A percentile compares a stretch with the other conserved stretches of the same genome.
These are phyloP conservation scores for Mallotus villosus DNA, from an alignment of 2,797 vertebrate species.

Conservation along the genomic window DNA sequence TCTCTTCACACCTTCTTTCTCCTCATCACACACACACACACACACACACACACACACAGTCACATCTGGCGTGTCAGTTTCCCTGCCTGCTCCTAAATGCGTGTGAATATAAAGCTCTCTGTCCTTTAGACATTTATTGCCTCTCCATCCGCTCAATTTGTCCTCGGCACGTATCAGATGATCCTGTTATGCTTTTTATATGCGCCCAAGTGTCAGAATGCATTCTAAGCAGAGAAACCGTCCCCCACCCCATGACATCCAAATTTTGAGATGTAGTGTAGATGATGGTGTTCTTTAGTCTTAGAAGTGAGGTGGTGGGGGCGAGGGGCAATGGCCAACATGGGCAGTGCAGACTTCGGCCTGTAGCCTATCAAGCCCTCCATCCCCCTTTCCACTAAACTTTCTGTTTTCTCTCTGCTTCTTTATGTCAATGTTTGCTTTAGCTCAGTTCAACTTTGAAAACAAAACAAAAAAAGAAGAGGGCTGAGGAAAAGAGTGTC, in stretches of 20 bases:
- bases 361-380: neutral
- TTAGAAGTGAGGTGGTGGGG: neutral
- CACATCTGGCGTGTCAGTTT: conserved; percentile 3
- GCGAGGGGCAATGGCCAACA: neutral
- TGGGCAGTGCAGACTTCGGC: neutral
- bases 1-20: conserved; percentile 7
- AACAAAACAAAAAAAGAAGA: neutral
- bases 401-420: conserved; percentile 12
- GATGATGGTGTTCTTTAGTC: neutral
- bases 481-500: conserved; percentile 48
- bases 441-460: conserved; percentile 54
- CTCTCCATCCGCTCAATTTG: conserved; percentile 18
- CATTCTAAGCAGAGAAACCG: neutral
- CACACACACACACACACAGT: neutral
- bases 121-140: conserved; percentile 7
- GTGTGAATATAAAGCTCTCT: conserved; percentile 21
- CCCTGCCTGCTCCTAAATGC: conserved; percentile 10
- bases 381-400: neutral
- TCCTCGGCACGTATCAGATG: conserved; percentile 10
- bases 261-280: neutral
- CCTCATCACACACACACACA: neutral
- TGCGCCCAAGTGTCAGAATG: conserved; percentile 3
- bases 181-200: conserved; percentile 13
- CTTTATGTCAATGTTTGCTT: conserved; percentile 65
- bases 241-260: neutral